These are phyloP conservation scores for Hephaestus fuliginosus DNA, from an alignment of 2,797 vertebrate species.

Conservation along the genomic window DNA sequence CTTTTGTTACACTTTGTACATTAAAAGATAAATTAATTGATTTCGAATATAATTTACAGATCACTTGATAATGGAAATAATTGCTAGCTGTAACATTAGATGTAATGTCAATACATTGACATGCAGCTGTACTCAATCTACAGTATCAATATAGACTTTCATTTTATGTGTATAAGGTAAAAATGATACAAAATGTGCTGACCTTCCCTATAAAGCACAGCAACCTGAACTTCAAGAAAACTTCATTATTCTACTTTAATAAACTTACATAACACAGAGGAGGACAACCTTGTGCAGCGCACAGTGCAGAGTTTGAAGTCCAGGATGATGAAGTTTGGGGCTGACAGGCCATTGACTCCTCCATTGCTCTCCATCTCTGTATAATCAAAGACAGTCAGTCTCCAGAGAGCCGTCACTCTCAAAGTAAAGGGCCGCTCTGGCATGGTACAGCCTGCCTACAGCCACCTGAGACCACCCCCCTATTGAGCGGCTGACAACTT, in stretches of 20 bases:
- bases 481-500: conserved; percentile 79
- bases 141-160: neutral
- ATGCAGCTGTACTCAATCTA: neutral
- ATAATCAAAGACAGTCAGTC: conserved; percentile 69
- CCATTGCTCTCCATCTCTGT: conserved; percentile 34
- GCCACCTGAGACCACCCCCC: conserved; percentile 76
- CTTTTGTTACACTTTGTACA: no score
- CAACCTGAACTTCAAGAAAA: neutral
- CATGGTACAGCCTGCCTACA: conserved; percentile 52
- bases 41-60: neutral
- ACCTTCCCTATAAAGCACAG: conserved; percentile 2
- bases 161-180: conserved; percentile 1
- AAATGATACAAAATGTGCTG: neutral
- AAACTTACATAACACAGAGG: conserved; percentile 9
- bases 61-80: neutral
- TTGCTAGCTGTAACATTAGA: neutral
- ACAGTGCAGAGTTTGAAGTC: conserved; percentile 39
- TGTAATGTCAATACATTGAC: neutral
- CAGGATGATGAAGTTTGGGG: conserved; percentile 56
- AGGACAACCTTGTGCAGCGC: conserved; percentile 27
- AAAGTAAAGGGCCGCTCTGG: conserved; percentile 56
- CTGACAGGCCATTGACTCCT: conserved; percentile 64
- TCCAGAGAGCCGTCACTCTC: conserved; percentile 73
- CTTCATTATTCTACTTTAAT: conserved; percentile 15
- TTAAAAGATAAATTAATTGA: neutral